Evolutionary conservation across 1,140 invertebrate species (phyloP), one percentile per base, ranked within the genome.

Genomic region (Pachypsylla venusta): DNA sequence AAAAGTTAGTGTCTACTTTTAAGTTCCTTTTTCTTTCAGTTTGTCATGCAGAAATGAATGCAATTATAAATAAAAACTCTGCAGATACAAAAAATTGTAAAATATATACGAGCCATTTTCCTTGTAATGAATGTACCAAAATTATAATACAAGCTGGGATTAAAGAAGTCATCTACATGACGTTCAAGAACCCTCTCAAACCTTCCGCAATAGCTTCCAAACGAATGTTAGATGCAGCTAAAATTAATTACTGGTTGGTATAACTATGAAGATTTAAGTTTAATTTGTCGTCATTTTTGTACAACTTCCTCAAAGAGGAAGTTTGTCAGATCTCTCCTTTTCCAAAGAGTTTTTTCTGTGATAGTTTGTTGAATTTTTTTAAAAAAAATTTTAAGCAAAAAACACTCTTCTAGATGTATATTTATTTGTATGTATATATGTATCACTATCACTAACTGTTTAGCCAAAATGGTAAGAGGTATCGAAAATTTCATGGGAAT

Each of bases 91-190:
- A 81, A 65, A 78, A 81, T 61, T 93, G 90, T 67, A 81, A 76
- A 1, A 80, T 98, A 1, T 98, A 93, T 71, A 87, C 91, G 0
- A 83, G 79, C 0, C 70, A 93, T 5, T 97, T 96, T 71, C 93
- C 93, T 0, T 97, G 94, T 68, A 96, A 96, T 69, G 91, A 96
- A 72, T 98, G 94, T 78, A 88, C 93, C 0, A 97, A 98, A 75
- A 73, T 94, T 2, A 93, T 98, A n/a, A 93, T 97, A 67, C 94
- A 97, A 69, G 83, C 89, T n/a, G 87, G 90, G 2, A 92, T 97
- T 13, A 82, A 74, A 60, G 74, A 83, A 68, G 75, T 93, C 2
- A 71, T 89, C 12, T 97, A 89, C 69, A 71, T 89, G 61, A 86
- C 81, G 0, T 84, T 93, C 71, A 91, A 93, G 69, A 77, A 91